A percentile compares a stretch with the other conserved stretches of the same genome.
These are phyloP conservation scores for Muraenolepis orangiensis DNA, from an alignment of 2,797 vertebrate species.

Conservation along the genomic window DNA sequence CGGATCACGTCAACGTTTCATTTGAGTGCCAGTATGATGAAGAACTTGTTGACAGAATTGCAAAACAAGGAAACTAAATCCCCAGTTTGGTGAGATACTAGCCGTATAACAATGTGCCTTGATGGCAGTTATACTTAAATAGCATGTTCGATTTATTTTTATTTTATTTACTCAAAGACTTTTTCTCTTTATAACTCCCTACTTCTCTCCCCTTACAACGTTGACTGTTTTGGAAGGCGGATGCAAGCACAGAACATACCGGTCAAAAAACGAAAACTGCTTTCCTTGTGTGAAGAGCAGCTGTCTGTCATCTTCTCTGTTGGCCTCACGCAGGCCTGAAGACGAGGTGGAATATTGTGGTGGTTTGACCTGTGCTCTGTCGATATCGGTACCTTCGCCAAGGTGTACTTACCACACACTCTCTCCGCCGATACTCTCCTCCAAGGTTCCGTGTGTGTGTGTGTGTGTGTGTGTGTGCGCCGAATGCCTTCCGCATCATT, in stretches of 20 bases:
- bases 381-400: background rate
- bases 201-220: background rate
- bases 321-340: background rate
- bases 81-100: background rate
- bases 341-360: background rate
- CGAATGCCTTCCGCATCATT: background rate
- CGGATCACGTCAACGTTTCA: background rate
- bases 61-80: background rate
- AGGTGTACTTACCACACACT: no score
- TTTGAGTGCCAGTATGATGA: background rate
- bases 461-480: background rate
- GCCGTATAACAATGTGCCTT: background rate
- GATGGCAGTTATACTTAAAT: background rate
- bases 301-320: background rate
- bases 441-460: background rate
- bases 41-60: background rate
- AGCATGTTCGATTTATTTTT: background rate
- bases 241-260: background rate
- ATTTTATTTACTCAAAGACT: background rate
- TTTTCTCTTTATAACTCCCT: background rate
- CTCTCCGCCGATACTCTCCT: no score
- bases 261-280: background rate
- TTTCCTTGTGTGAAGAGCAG: background rate
- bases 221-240: background rate
- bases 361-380: background rate